Conservation (phyloP, 2,888 invertebrate species). For the Sisyra terminalis region DNA sequence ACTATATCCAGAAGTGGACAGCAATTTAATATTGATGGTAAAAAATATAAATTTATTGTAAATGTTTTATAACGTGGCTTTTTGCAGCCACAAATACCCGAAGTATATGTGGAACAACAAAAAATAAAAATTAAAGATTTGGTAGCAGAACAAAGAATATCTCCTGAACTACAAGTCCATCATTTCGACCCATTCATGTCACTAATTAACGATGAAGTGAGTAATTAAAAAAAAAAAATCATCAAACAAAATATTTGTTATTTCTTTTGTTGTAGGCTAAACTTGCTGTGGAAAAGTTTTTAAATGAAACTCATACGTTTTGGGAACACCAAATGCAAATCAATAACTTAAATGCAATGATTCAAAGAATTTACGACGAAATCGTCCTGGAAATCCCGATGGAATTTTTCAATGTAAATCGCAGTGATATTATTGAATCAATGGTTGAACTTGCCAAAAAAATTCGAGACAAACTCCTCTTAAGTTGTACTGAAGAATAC, state of each 20-base stretch:
- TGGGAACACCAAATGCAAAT: constrained; percentile 45
- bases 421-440: constrained; percentile 57
- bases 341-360: constrained; percentile 40
- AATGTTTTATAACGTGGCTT: not conserved
- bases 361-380: constrained; percentile 38
- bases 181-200: constrained; percentile 70
- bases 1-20: constrained; percentile 47
- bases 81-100: constrained; percentile 56
- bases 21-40: constrained; percentile 13
- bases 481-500: constrained; percentile 64
- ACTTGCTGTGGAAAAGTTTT: constrained; percentile 45
- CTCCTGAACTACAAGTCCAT: constrained; percentile 52
- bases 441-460: constrained; percentile 50
- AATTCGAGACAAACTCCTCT: constrained; percentile 50
- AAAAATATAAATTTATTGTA: not conserved
- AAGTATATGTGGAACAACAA: constrained; percentile 45
- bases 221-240: constrained; percentile 6
- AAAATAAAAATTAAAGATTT: constrained; percentile 41
- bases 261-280: constrained; percentile 33
- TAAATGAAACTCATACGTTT: constrained; percentile 45
- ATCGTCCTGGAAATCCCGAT: constrained; percentile 55
- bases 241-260: not conserved
- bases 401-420: constrained; percentile 74
- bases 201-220: constrained; percentile 53
- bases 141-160: constrained; percentile 53